These are phyloP conservation scores for Leptatherina wallacei DNA, from an alignment of 2,797 vertebrate species.

Conservation along the genomic window DNA sequence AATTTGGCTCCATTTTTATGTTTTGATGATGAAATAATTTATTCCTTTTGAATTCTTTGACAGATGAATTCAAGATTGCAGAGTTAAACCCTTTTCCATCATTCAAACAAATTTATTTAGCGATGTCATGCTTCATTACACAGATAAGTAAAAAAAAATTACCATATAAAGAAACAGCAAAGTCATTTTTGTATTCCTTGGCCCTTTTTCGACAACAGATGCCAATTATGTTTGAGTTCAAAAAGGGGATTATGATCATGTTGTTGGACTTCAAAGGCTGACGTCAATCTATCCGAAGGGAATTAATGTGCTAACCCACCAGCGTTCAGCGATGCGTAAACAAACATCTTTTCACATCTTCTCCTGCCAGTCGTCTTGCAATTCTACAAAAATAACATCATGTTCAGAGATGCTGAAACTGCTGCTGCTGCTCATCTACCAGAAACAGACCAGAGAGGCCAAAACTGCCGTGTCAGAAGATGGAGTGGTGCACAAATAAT, in stretches of 20 bases:
- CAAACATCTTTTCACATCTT: conserved; percentile 51
- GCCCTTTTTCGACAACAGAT: conserved; percentile 50
- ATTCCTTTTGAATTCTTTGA: conserved; percentile 45
- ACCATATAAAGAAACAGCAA: conserved; percentile 36
- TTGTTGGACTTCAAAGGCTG: conserved; percentile 64
- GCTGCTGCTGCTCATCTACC: conserved; percentile 30
- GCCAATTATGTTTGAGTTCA: conserved; percentile 59
- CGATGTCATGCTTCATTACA: conserved; percentile 27
- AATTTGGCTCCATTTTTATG: conserved; percentile 38
- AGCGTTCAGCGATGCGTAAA: conserved; percentile 48
- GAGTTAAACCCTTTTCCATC: conserved; percentile 27
- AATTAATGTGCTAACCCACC: conserved; percentile 44
- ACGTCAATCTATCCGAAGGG: conserved; percentile 44
- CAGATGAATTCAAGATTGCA: conserved; percentile 37
- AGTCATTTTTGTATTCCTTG: conserved; percentile 20
- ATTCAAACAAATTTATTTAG: conserved; percentile 23
- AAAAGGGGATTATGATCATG: conserved; percentile 53
- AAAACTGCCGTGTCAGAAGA: not conserved
- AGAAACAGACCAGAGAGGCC: not conserved
- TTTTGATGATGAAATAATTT: conserved; percentile 48
- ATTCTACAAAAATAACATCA: conserved; percentile 23
- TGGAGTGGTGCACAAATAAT: not conserved
- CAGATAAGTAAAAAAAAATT: conserved; percentile 54
- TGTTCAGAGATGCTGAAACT: conserved; percentile 36
- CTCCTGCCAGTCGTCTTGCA: conserved; percentile 40